Evolutionary conservation across 2,113 vertebrate genomes (phyloP).

Genomic region (Propithecus coquereli): DNA sequence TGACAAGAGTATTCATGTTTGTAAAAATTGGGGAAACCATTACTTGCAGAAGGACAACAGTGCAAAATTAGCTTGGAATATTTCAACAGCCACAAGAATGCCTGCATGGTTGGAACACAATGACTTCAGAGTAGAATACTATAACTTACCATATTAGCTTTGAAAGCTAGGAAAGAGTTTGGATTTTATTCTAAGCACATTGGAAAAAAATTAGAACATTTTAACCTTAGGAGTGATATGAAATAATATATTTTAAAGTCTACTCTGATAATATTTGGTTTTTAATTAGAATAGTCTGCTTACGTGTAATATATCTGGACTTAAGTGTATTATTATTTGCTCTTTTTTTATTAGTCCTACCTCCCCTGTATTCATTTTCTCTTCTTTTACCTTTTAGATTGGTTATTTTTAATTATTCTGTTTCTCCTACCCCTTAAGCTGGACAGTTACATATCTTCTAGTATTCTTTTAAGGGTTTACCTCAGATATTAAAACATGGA

Average conservation of each 20-base stretch:
- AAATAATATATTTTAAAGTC: not conserved
- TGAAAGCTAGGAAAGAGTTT: not conserved
- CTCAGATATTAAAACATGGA: not conserved
- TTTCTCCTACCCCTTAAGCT: not conserved
- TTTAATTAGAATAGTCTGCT: not conserved
- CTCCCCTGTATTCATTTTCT: not conserved
- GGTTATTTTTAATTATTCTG: not conserved
- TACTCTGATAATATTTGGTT: not conserved
- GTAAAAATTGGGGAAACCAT: not conserved
- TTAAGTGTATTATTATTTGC: not conserved
- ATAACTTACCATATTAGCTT: not conserved
- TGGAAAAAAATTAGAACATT: not conserved
- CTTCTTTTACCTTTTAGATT: not conserved
- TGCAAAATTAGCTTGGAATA: not conserved
- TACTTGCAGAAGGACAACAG: not conserved
- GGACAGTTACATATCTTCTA: not conserved
- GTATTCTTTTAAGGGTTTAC: not conserved
- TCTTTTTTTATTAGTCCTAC: not conserved
- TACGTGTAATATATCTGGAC: not conserved
- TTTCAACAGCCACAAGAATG: not conserved
- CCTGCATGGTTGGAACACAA: not conserved
- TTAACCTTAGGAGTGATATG: not conserved
- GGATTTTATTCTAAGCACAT: not conserved
- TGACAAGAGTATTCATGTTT: conserved; percentile 4
- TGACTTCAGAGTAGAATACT: not conserved